Conservation (phyloP, 2,888 invertebrate species). For the Metopia argyrocephala region DNA sequence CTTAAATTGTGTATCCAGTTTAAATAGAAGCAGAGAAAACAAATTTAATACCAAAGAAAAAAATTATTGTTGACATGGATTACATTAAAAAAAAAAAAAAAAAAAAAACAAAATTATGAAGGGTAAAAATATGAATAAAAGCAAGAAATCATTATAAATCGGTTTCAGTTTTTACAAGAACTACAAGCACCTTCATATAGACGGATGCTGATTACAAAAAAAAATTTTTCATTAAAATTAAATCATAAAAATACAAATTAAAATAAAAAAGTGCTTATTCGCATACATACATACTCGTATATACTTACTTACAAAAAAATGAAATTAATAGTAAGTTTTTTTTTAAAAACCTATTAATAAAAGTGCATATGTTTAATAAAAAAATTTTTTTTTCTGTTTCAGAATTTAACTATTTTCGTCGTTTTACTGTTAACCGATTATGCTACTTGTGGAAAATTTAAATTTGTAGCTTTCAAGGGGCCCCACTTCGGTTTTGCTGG, state of each 20-base stretch:
- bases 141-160: conserved; percentile 10
- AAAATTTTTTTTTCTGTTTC: conserved; percentile 3
- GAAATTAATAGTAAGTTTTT: conserved; percentile 61
- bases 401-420: conserved; percentile 52
- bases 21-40: conserved; percentile 62
- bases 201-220: neutral
- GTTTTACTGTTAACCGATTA: conserved; percentile 43
- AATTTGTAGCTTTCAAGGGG: conserved; percentile 71
- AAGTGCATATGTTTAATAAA: neutral
- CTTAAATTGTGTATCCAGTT: conserved; percentile 11
- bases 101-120: conserved; percentile 41
- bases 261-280: too few species aligned
- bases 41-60: conserved; percentile 53
- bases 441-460: conserved; percentile 68
- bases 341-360: too few species aligned
- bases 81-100: conserved; percentile 16
- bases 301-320: conserved; percentile 24
- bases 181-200: conserved; percentile 27
- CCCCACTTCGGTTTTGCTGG: conserved; percentile 70
- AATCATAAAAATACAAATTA: conserved; percentile 6
- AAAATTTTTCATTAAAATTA: neutral
- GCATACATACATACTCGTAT: neutral
- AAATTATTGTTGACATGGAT: neutral
- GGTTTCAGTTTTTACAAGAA: conserved; percentile 51
- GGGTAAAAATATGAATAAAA: conserved; percentile 37